Conservation (phyloP, 1,140 invertebrate genomes). For the Ruditapes philippinarum region DNA sequence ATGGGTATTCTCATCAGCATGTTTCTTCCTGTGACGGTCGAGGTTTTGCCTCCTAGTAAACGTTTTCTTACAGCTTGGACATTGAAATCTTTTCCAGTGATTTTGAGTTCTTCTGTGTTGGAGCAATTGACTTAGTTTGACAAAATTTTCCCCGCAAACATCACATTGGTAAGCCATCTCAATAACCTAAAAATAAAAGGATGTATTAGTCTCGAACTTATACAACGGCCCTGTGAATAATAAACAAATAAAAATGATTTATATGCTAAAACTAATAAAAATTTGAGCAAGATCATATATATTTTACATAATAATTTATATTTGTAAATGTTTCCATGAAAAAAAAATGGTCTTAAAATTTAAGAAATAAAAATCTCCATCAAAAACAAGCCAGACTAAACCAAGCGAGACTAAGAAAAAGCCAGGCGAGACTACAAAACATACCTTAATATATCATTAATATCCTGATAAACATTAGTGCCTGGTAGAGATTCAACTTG, state of each 20-base stretch:
- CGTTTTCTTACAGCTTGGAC: conserved; percentile 4
- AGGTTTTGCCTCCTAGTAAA: conserved; percentile 9
- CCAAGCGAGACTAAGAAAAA: too few relatives aligned
- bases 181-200: not conserved
- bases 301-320: not conserved
- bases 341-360: too few relatives aligned
- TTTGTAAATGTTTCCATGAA: too few relatives aligned
- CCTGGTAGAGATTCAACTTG: too few relatives aligned
- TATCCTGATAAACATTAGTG: not conserved
- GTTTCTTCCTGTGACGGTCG: conserved; percentile 14
- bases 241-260: too few relatives aligned
- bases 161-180: conserved; percentile 27
- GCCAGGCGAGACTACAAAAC: too few relatives aligned
- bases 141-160: too few relatives aligned
- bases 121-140: not conserved
- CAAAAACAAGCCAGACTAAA: too few relatives aligned
- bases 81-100: conserved; percentile 15
- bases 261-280: not conserved
- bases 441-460: too few relatives aligned
- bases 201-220: not conserved
- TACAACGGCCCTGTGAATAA: too few relatives aligned
- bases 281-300: not conserved
- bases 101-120: not conserved
- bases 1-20: too few relatives aligned
- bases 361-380: too few relatives aligned